Percentiles rank a stretch among this genome's conserved stretches.
phyloP scores from a whole-genome alignment of 2,888 invertebrate species.

The Pegoplata infirma region DNA sequence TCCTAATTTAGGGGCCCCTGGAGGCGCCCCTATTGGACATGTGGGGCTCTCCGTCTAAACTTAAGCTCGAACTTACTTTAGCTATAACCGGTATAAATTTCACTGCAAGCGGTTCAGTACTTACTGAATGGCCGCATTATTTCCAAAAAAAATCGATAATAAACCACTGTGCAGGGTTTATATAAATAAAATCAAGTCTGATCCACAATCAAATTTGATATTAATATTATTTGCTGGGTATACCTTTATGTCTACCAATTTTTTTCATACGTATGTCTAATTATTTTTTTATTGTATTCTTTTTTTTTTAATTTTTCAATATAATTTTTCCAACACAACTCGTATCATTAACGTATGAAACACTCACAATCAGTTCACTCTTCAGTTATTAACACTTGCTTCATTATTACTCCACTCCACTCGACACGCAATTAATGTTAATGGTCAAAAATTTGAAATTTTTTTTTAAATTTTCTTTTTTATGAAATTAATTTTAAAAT shows the following conservation, averaged over 20 bases:
- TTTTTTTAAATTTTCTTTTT: slow-evolving; percentile 19
- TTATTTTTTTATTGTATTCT: slow-evolving; percentile 27
- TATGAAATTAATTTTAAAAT: slow-evolving; percentile 24
- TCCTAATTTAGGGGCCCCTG: no score
- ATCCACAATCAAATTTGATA: no score
- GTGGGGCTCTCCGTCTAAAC: no score
- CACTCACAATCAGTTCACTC: no score
- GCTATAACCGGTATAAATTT: no score
- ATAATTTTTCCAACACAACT: slow-evolving; percentile 20
- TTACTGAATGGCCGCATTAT: no score
- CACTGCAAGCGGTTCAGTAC: no score
- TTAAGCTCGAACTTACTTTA: no score
- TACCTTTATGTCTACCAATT: not conserved
- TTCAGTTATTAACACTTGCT: slow-evolving; percentile 33
- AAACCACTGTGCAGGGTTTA: no score
- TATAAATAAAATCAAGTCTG: slow-evolving; percentile 10
- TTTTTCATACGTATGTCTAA: not conserved
- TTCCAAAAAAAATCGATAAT: no score
- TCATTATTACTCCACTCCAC: slow-evolving; percentile 19
- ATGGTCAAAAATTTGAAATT: slow-evolving; percentile 54
- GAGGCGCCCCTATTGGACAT: no score
- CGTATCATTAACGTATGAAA: slow-evolving; percentile 16
- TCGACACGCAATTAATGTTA: slow-evolving; percentile 55
- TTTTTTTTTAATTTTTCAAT: slow-evolving; percentile 22
- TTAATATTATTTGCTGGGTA: no score